Evolutionary conservation across 2,113 vertebrate species (phyloP), one percentile per base, ranked within the genome.

Genomic region (Eulacestoma nigropectus): DNA sequence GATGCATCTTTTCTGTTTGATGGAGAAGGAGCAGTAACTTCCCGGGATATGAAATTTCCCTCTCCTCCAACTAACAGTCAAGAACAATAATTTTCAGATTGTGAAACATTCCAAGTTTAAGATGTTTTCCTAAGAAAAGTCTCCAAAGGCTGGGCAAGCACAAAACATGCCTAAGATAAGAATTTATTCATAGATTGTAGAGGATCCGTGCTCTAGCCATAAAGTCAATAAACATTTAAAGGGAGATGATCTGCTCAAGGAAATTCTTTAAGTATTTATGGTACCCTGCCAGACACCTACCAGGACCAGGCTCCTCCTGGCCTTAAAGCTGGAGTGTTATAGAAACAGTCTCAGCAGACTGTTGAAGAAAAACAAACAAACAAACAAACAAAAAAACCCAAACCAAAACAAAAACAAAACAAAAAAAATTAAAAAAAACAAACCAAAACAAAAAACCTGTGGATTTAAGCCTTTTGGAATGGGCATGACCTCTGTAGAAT

Each of bases 261-360:
- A 92, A 90, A 72, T 81, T 75, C 46, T 79, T 84, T 44, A 87
- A 81, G 77, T 81, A 86, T 93, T 95, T 80, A 84, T 90, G 41
- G 72, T 50, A 25, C 23, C 55, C 68, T 83, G 75, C 50, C 56
- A 88, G 79, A 77, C 27, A 76, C 32, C 41, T 72, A 41, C 26
- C 16, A 77, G 68, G 63, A 63, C 79, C 76, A 88, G 41, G 44
- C 30, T 64, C 17, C 12, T 90, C 25, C 46, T 83, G 57, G 26
- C 53, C 55, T 92, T 70, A 92, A 83, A 88, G 50, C 55, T 90
- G 50, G 37, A 77, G 8, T 16, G 9, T 80, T 92, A 62, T 32
- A 80, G 72, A 86, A 92, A 80, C 14, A 80, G 26, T 55, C 32
- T 57, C 42, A 83, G 37, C 7, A 83, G 35, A 41, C 7, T 62